Evolutionary conservation across 2,113 vertebrate species (phyloP).

Genomic region (Hystrix brachyura): DNA sequence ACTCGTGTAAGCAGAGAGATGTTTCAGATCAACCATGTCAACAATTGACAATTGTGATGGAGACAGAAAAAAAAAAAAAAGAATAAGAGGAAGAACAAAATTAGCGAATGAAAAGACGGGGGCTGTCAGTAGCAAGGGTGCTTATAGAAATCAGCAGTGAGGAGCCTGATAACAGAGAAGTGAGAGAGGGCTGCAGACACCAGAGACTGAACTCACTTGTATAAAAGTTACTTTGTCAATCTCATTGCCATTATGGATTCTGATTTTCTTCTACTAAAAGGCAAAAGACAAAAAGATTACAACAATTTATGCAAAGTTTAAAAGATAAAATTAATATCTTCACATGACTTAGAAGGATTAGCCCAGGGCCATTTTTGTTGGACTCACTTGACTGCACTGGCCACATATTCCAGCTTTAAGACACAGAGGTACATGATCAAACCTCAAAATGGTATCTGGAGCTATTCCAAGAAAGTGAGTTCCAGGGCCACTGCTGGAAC

Average conservation of each 20-base stretch:
- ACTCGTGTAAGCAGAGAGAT: neutral
- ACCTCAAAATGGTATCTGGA: slow-evolving; percentile 6
- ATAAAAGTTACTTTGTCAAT: neutral
- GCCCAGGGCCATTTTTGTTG: slow-evolving; percentile 15
- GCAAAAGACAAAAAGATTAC: slow-evolving; percentile 62
- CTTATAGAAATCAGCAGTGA: neutral
- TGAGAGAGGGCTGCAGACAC: neutral
- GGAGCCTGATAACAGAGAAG: neutral
- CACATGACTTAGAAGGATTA: slow-evolving; percentile 44
- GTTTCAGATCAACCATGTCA: neutral
- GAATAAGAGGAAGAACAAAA: neutral
- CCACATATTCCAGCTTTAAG: slow-evolving; percentile 5
- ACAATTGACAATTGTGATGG: neutral
- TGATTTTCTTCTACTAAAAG: slow-evolving; percentile 50
- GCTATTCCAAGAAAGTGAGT: slow-evolving; percentile 13
- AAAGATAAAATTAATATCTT: slow-evolving; percentile 67
- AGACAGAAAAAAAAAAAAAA: slow-evolving; percentile 6
- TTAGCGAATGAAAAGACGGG: neutral
- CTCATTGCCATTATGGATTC: slow-evolving; percentile 24
- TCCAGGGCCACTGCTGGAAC: neutral
- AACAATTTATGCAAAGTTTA: slow-evolving; percentile 27
- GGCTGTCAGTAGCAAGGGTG: neutral
- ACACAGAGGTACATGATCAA: neutral
- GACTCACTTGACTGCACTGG: slow-evolving; percentile 31
- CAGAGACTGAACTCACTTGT: neutral